phyloP scores from a whole-genome alignment of 2,888 invertebrate species.

The Hypena proboscidalis region DNA sequence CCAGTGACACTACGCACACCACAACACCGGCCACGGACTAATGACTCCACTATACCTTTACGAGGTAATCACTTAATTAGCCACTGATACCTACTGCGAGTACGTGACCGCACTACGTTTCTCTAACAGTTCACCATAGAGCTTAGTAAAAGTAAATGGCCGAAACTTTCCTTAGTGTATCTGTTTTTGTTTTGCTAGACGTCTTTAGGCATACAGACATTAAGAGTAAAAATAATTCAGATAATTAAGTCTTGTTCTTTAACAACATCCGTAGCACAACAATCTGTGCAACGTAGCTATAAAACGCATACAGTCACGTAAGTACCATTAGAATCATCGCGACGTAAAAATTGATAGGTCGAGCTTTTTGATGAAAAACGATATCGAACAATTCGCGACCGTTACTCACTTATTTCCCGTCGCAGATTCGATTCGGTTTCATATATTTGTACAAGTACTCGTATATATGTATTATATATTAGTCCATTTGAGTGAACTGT shows the following conservation, averaged over 20 bases:
- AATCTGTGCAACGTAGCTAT: too few relatives aligned
- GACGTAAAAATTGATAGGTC: constrained; percentile 34
- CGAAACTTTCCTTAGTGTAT: too few relatives aligned
- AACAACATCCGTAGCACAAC: too few relatives aligned
- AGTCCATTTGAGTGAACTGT: not conserved
- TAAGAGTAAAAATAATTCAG: too few relatives aligned
- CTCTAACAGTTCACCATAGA: too few relatives aligned
- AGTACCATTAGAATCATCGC: too few relatives aligned
- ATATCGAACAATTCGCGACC: constrained; percentile 52
- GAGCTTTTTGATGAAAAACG: constrained; percentile 49
- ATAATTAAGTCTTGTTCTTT: too few relatives aligned
- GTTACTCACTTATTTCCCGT: constrained; percentile 53
- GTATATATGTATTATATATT: not conserved
- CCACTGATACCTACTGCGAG: not conserved
- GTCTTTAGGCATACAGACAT: too few relatives aligned
- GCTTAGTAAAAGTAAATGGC: too few relatives aligned
- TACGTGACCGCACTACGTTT: not conserved
- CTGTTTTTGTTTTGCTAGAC: too few relatives aligned
- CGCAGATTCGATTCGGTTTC: constrained; percentile 52
- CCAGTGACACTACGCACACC: constrained; percentile 40
- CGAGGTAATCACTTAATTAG: constrained; percentile 30
- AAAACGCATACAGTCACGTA: too few relatives aligned
- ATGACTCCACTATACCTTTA: constrained; percentile 30
- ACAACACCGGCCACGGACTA: constrained; percentile 27
- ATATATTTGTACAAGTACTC: too few relatives aligned